phyloP scores from a whole-genome alignment of 2,113 vertebrate genomes.

The Pithys albifrons region DNA sequence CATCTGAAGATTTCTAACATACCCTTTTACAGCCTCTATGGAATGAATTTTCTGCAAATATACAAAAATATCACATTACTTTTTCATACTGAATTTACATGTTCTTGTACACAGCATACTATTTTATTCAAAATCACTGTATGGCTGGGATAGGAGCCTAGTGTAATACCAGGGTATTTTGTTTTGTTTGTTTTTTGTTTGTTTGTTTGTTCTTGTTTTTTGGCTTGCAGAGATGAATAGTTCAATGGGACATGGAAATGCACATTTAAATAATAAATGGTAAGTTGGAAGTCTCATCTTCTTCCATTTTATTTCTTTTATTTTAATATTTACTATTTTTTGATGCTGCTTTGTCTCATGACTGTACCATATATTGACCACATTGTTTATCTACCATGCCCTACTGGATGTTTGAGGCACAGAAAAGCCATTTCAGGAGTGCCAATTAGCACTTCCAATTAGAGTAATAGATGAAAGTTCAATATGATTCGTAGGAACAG shows the following conservation, averaged over 20 bases:
- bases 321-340: not conserved
- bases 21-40: not conserved
- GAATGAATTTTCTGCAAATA: not conserved
- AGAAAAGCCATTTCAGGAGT: not conserved
- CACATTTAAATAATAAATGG: not conserved
- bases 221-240: fast-evolving
- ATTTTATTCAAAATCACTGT: not conserved
- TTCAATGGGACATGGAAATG: not conserved
- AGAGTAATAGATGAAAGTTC: not conserved
- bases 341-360: not conserved
- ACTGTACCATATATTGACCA: not conserved
- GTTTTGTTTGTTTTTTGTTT: not conserved
- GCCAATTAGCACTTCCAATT: not conserved
- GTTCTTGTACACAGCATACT: not conserved
- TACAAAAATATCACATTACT: not conserved
- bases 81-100: not conserved
- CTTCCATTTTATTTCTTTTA: fast-evolving
- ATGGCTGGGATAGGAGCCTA: not conserved
- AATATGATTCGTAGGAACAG: not conserved
- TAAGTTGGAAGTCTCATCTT: not conserved
- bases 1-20: not conserved
- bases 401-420: not conserved
- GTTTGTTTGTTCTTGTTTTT: not conserved
- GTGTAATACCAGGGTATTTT: not conserved
- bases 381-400: not conserved